Evolutionary conservation across 1,140 invertebrate genomes (phyloP).

Genomic region (Lordiphosa clarofinis): DNA sequence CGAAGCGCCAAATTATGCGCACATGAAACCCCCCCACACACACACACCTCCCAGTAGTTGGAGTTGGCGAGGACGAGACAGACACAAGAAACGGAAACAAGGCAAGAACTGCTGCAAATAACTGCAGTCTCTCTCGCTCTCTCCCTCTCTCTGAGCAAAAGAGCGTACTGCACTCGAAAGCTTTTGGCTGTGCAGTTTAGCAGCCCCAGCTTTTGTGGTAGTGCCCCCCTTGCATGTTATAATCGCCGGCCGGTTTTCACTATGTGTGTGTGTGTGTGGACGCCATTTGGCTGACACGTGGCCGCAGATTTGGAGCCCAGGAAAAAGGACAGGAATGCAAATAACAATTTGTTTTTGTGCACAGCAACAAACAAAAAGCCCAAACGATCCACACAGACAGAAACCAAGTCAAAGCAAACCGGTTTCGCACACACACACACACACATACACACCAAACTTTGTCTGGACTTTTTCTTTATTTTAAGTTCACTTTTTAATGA

Average conservation of each 20-base stretch:
- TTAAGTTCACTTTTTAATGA: conserved; percentile 77
- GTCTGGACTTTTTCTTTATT: conserved; percentile 74
- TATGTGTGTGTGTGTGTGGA: conserved; percentile 42
- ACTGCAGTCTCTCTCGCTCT: conserved; percentile 32
- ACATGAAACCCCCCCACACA: conserved; percentile 30
- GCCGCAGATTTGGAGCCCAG: conserved; percentile 59
- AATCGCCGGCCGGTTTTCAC: conserved; percentile 66
- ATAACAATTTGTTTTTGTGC: conserved; percentile 2
- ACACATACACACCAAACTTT: conserved; percentile 43
- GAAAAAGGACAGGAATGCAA: conserved; percentile 24
- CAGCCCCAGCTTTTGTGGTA: conserved; percentile 44
- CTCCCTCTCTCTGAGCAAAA: not conserved
- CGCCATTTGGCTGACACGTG: conserved; percentile 72
- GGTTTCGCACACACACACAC: conserved; percentile 40
- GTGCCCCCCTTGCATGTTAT: conserved; percentile 30
- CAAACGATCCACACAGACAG: conserved; percentile 20
- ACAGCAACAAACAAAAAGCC: conserved; percentile 63
- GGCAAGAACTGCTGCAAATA: conserved; percentile 72
- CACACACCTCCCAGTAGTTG: conserved; percentile 6
- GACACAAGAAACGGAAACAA: conserved; percentile 62
- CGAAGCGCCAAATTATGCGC: conserved; percentile 76
- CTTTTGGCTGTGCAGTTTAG: conserved; percentile 43
- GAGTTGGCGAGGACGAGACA: conserved; percentile 29
- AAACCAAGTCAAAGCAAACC: conserved; percentile 54
- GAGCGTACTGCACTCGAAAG: conserved; percentile 58